Conservation (phyloP, 2,797 vertebrate genomes). For the Clarias pachynema region DNA sequence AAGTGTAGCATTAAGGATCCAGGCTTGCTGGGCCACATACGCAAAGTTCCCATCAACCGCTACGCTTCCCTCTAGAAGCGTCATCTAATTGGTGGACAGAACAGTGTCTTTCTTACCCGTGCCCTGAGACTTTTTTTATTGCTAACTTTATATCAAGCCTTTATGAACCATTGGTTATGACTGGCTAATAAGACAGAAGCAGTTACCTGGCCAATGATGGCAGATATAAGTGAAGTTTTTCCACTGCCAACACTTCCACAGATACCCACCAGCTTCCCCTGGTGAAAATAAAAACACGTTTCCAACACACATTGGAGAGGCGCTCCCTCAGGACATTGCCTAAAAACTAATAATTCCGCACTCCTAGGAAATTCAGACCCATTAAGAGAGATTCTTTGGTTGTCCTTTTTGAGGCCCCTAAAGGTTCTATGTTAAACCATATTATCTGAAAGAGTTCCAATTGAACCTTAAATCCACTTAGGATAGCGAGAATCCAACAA, state of each 20-base stretch:
- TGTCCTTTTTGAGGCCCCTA: background rate
- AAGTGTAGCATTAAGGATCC: conserved; percentile 88
- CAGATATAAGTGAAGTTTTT: conserved; percentile 90
- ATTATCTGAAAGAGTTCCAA: background rate
- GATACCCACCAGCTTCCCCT: conserved; percentile 90
- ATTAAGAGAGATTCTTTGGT: background rate
- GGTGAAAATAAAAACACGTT: conserved; percentile 23
- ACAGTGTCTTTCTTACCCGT: background rate
- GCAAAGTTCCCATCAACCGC: conserved; percentile 85
- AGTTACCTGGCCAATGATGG: conserved; percentile 91
- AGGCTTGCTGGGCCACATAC: conserved; percentile 91
- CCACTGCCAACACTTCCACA: conserved; percentile 92
- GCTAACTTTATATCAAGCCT: background rate
- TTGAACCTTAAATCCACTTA: background rate
- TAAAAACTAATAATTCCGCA: background rate
- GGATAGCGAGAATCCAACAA: background rate
- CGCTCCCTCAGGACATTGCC: background rate
- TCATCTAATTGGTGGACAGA: conserved; percentile 78
- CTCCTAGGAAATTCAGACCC: background rate
- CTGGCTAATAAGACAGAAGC: background rate
- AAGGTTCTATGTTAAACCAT: background rate
- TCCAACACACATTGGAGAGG: background rate
- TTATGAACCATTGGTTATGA: conserved; percentile 6
- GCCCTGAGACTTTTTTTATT: background rate
- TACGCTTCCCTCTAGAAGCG: conserved; percentile 83